Base-by-base conservation (phyloP, 2,797 vertebrate genomes). In the Periophthalmus magnuspinnatus region DNA sequence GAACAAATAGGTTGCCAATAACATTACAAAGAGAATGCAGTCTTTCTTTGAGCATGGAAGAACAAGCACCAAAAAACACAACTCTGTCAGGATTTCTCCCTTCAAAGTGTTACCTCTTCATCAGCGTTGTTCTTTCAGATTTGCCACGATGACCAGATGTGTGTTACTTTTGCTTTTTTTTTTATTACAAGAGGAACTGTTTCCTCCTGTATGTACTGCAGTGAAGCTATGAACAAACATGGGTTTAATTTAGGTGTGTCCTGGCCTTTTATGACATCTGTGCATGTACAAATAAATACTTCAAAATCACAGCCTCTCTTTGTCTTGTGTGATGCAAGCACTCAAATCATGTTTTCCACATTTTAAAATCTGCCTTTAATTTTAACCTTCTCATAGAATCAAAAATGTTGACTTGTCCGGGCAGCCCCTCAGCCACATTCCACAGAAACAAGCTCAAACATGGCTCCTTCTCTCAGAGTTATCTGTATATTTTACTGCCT, bases 391-490 rank as follows among this genome's bases (percentile, higher is more conserved):
- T 68, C 69, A 70, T 56, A 74, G 38, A 48, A 59, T 59, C 66
- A 71, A 0, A 3, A 11, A 63, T 56, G 56, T 50, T 33, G 16
- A 74, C 91, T 22, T 83, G 91, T 90, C 82, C 59, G 67, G 69
- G 84, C 90, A 84, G 9, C 65, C 28, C 76, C 70, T 48, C 2
- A 0, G 22, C 74, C 41, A 48, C 90, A 91, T 92, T 92, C 91
- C 85, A 80, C 1, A 52, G 65, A 57, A 77, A 86, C 91, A 85
- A 81, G 91, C 77, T 78, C 54, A 69, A 84, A 92, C 89, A 85
- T 5, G 19, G 76, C 72, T 32, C 64, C 63, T 8, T 61, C 52
- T 5, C 6, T 71, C 69, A 67, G 10, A 41, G 17, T 22, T 22
- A 41, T 19, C 19, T 34, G 21, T n/a, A n/a, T 5, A 45, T 41